Evolutionary conservation across 2,888 invertebrate species (phyloP), one percentile per base, ranked within the genome.

Genomic region (Exephanes ischioxanthus): DNA sequence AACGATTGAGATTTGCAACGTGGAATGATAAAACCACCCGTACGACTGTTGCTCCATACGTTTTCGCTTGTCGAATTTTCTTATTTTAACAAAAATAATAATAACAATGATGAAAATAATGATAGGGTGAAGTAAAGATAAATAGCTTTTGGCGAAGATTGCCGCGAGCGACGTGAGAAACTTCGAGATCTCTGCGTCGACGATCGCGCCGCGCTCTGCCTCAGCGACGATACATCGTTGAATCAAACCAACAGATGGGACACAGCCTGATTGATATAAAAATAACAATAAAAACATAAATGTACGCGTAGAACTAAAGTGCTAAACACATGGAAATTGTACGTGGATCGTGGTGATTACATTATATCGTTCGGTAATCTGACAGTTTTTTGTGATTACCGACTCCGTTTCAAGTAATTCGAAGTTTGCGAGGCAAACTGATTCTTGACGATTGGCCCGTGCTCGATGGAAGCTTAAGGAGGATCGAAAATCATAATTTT

Each of bases 381-480:
- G 33, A 80, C 58, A 33, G 19, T 33, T 53, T 63, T 63, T 68
- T 84, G 30, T 66, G 11, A 85, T 63, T 75, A 87, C 61, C 83
- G 76, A 86, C 83, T 80, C 76, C 84, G 72, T 79, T 88, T 88
- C 93, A 92, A 93, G 91, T 91, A 93, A 93, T 93, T 83, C 86
- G 90, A 92, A 92, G 92, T 93, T 93, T 93, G 93, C 91, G 7
- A 83, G 80, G 85, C 92, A 93, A 93, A 93, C 91, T 92, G 89
- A 92, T 93, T 91, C 92, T 91, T 92, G 93, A 92, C 85, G 83
- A 87, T 61, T 84, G 72, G 14, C 14, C 41, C 66, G 73, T 58
- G 22, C 22, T 58, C 26, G 45, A 72, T 87, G 85, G 83, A 81
- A 84, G 79, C 11, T 58, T 26, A 58, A 11, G 11, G 26, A 58